These are phyloP conservation scores for Bubo bubo DNA, from an alignment of 2,113 vertebrate species.

Conservation along the genomic window DNA sequence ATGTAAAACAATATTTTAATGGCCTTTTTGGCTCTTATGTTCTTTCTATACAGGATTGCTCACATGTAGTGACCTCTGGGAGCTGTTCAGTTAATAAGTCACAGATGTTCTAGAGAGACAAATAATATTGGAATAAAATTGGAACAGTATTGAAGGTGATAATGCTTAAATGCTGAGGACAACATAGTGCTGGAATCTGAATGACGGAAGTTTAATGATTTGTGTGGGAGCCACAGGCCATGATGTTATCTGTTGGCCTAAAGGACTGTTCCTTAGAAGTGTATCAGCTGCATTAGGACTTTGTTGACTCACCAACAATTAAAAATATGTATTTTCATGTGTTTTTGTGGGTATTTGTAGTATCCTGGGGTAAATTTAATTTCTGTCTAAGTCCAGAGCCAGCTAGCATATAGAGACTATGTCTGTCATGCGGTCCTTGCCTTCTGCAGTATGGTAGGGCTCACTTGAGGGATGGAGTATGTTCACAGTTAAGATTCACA, in stretches of 20 bases:
- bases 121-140: neutral
- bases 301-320: neutral
- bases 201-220: neutral
- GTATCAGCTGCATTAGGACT: neutral
- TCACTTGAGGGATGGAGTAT: neutral
- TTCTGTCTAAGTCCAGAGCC: neutral
- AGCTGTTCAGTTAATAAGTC: neutral
- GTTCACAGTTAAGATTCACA: rapidly evolving
- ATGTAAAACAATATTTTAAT: neutral
- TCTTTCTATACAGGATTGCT: neutral
- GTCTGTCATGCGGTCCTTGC: neutral
- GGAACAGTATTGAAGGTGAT: neutral
- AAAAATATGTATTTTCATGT: neutral
- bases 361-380: neutral
- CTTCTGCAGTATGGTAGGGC: neutral
- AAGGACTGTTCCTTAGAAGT: neutral
- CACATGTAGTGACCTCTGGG: neutral
- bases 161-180: neutral
- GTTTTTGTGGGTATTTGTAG: neutral
- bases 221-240: rapidly evolving
- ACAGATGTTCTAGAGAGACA: neutral
- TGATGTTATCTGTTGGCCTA: rapidly evolving
- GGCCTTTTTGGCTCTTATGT: neutral
- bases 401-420: neutral
- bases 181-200: neutral